Base-by-base conservation (phyloP, 2,113 vertebrate genomes). In the Dicentrarchus labrax region DNA sequence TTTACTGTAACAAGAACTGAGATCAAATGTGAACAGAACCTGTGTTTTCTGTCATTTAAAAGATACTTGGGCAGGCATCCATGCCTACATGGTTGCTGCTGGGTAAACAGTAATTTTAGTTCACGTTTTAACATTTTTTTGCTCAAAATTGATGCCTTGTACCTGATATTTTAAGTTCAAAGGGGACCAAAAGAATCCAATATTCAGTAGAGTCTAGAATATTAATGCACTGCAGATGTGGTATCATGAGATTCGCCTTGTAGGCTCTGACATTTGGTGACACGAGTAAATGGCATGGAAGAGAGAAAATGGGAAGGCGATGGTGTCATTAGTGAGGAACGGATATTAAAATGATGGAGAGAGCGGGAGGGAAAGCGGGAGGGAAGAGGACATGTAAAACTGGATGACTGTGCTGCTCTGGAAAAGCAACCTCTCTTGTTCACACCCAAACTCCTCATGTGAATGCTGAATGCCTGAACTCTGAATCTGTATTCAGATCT, bases 221-320 rank as follows among this genome's bases (percentile, higher is more conserved):
- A 74, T 77, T 73, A 74, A 86, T 66, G 75, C 9, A 1, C 8
- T 48, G 71, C 64, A 39, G 71, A 66, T 56, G 64, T 47, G 30
- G 48, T 8, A 21, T n/a, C 0, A 12, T 47, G 80, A 78, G 30
- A 17, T 69, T 8, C 3, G 21, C 7, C 41, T 45, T 22, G 41
- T 57, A 24, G 30, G 30, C 64, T 36, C 10, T 79, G 85, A 83
- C 71, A 76, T 53, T 72, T 39, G 7, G 11, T 62, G 72, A 76
- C 80, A 71, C 4, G 9, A 62, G 30, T 62, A 76, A 67, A 72
- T 72, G 51, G 62, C 54, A 56, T 43, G 67, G 73, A 62, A 43
- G 71, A 45, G 24, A 61, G 83, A 65, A 75, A 80, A 79, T 30
- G 13, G 64, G 71, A 47, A n/a, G 41, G 41, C 1, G 15, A 16